Percentiles rank a stretch among this genome's conserved stretches.
Conservation (phyloP, 2,888 invertebrate genomes). For the Branchipolynoe longqiensis region DNA sequence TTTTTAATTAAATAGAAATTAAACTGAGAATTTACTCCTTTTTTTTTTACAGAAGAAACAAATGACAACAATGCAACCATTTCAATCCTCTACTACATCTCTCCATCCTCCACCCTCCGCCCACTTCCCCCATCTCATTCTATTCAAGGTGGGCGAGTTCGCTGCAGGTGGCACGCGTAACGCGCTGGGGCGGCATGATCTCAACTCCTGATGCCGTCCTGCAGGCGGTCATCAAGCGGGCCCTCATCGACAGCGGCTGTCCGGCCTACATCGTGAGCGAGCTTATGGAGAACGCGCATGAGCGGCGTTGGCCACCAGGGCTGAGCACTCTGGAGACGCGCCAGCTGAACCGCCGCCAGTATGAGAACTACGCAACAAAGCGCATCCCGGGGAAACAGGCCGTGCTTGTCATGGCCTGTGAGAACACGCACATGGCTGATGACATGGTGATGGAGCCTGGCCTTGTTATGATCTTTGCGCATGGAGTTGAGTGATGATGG, state of each 20-base stretch:
- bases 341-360: conserved; percentile 94
- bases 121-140: too few relatives aligned
- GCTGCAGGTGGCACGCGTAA: conserved; percentile 86
- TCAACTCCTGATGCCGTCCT: conserved; percentile 96
- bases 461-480: conserved; percentile 98
- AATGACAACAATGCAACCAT: not conserved
- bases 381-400: conserved; percentile 97
- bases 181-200: conserved; percentile 99
- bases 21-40: too few relatives aligned
- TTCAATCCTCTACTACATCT: not conserved
- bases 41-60: too few relatives aligned
- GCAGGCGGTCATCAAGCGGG: conserved; percentile 95
- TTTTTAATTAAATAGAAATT: too few relatives aligned
- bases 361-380: conserved; percentile 96
- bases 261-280: conserved; percentile 96
- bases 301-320: conserved; percentile 96
- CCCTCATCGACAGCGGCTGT: conserved; percentile 95
- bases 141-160: conserved; percentile 78
- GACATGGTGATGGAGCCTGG: conserved; percentile 98
- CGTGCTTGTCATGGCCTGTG: conserved; percentile 95
- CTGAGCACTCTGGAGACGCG: conserved; percentile 94
- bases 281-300: conserved; percentile 98
- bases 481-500: conserved; percentile 87
- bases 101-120: too few relatives aligned
- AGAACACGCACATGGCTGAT: conserved; percentile 96